Base-by-base conservation (phyloP, 2,113 vertebrate species). In the Oncorhynchus keta region DNA sequence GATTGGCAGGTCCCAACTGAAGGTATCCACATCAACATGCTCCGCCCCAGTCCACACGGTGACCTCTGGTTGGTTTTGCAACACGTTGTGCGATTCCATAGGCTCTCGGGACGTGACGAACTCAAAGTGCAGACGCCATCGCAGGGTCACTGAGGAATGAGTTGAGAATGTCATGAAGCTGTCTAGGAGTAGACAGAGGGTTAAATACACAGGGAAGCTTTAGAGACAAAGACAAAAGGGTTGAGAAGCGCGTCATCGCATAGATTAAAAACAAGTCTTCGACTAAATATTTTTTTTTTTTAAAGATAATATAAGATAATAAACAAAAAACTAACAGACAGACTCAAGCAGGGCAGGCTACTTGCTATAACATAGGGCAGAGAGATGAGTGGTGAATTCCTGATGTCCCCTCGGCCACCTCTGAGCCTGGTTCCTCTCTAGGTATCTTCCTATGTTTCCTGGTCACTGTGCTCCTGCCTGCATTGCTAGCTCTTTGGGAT, bases 1-100 rank as follows among this genome's bases (percentile, higher is more conserved):
- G 87, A 99, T 96, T 4, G 98, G 97, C 76, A 99, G 90, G 82
- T 99, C 96, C 97, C 97, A 99, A 87, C 97, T 99, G 91, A 99
- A 98, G 68, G 97, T 99, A 88, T 99, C 97, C 80, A 99, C 98
- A 1, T 96, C 94, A 2, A 99, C 95, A 51, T 96, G 95, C 83
- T 96, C 96, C 0, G 95, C 92, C 35, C 98, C 97, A 0, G 92
- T 93, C 97, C 98, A 99, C 48, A 94, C 93, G 1, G 94, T 81
- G 35, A 95, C 93, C 77, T 99, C 97, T 0, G 94, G 92, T 69
- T 96, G 95, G 88, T 94, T 96, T 89, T 95, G 89, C 64, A 93
- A 93, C 11, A 97, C 94, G 0, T 93, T 89, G 35, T 95, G 94
- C 0, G 91, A 89, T 73, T 95, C 92, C 0, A 93, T 89, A 0